A percentile compares a stretch with the other conserved stretches of the same genome.
Conservation (phyloP, 2,113 vertebrate species). For the Alethe castanea region DNA sequence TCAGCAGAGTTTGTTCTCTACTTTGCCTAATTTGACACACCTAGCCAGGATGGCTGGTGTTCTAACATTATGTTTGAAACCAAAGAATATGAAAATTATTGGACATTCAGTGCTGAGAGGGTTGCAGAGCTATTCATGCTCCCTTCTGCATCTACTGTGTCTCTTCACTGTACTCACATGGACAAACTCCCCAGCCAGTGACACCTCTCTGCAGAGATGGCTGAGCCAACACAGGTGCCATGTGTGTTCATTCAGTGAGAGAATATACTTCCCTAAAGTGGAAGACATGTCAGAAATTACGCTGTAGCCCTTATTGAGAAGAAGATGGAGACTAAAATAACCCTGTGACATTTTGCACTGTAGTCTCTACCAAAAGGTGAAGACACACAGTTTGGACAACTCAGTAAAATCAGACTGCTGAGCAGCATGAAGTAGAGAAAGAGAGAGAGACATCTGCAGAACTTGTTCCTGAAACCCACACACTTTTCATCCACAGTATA, state of each 20-base stretch:
- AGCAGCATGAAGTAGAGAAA: not conserved
- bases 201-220: not conserved
- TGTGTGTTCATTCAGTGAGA: not conserved
- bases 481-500: not conserved
- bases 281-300: not conserved
- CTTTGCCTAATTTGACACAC: not conserved
- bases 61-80: not conserved
- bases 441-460: not conserved
- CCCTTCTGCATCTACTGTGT: not conserved
- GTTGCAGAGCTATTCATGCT: not conserved
- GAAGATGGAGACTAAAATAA: not conserved
- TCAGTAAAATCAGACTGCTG: not conserved
- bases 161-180: not conserved
- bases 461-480: not conserved
- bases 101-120: not conserved
- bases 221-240: not conserved
- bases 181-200: not conserved
- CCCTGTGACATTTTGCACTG: not conserved
- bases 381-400: not conserved
- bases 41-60: not conserved
- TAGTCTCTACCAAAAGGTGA: not conserved
- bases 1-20: not conserved
- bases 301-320: not conserved
- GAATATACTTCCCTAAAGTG: not conserved
- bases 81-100: not conserved